phyloP scores from a whole-genome alignment of 2,888 invertebrate genomes.

The Stegophylla sp. region DNA sequence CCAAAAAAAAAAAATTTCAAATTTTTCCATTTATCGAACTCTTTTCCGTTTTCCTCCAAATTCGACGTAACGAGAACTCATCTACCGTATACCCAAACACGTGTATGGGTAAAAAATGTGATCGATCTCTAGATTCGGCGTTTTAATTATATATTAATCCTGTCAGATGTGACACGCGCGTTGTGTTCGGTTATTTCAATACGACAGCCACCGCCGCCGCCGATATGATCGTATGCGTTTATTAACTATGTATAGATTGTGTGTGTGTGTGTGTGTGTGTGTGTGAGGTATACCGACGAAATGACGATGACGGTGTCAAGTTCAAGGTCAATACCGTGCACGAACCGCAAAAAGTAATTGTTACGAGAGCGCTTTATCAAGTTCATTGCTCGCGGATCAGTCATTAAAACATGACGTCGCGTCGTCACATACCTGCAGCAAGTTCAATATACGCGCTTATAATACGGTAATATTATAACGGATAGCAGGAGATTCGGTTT shows the following conservation, averaged over 20 bases:
- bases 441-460: background rate
- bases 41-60: too few relatives aligned
- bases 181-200: background rate
- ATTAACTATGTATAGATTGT: background rate
- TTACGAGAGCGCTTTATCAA: constrained; percentile 30
- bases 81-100: too few relatives aligned
- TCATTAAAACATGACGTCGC: background rate
- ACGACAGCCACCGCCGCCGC: background rate
- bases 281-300: background rate
- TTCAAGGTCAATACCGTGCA: constrained; percentile 38
- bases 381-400: constrained; percentile 31
- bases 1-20: too few relatives aligned
- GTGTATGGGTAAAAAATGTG: too few relatives aligned
- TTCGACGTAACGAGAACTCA: too few relatives aligned
- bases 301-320: constrained; percentile 30
- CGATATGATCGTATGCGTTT: background rate
- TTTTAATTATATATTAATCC: constrained; percentile 5
- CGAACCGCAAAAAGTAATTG: constrained; percentile 34
- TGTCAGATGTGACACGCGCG: background rate
- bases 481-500: too few relatives aligned
- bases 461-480: too few relatives aligned
- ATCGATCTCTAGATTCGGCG: too few relatives aligned
- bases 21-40: too few relatives aligned
- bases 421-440: background rate
- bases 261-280: background rate